A percentile compares a stretch with the other conserved stretches of the same genome.
phyloP scores from a whole-genome alignment of 2,113 vertebrate genomes.

The Pseudorhombus dupliciocellatus region DNA sequence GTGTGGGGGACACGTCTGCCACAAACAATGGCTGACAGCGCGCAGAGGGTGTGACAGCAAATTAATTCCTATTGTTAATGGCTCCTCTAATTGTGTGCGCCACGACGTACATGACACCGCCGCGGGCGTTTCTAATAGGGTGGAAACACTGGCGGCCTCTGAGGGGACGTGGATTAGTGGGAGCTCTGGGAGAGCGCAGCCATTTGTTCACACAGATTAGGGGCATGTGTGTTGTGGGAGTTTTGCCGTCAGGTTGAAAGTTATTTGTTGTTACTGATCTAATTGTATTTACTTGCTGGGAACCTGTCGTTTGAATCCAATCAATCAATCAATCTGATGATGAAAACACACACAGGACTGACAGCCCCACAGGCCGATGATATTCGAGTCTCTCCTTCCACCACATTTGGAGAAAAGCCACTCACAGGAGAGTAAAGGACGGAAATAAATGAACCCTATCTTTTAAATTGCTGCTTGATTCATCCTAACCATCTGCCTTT shows the following conservation, averaged over 20 bases:
- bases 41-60: conserved; percentile 53
- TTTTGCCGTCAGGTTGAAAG: conserved; percentile 7
- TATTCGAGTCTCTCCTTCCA: background rate
- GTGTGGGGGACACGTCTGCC: background rate
- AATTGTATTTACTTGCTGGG: background rate
- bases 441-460: conserved; percentile 20
- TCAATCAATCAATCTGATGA: background rate
- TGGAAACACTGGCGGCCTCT: conserved; percentile 55
- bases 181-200: conserved; percentile 10
- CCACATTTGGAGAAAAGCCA: conserved; percentile 9
- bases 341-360: background rate
- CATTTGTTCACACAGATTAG: conserved; percentile 46
- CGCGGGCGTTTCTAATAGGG: conserved; percentile 62
- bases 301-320: background rate
- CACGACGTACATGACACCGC: conserved; percentile 66
- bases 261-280: background rate
- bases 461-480: conserved; percentile 40
- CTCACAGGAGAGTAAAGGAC: background rate
- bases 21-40: conserved; percentile 39
- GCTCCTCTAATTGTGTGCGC: conserved; percentile 67
- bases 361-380: background rate
- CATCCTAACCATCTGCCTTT: conserved; percentile 18
- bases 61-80: conserved; percentile 76
- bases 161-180: conserved; percentile 61
- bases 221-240: background rate